phyloP scores from a whole-genome alignment of 2,797 vertebrate species.

The Tragopan temminckii region DNA sequence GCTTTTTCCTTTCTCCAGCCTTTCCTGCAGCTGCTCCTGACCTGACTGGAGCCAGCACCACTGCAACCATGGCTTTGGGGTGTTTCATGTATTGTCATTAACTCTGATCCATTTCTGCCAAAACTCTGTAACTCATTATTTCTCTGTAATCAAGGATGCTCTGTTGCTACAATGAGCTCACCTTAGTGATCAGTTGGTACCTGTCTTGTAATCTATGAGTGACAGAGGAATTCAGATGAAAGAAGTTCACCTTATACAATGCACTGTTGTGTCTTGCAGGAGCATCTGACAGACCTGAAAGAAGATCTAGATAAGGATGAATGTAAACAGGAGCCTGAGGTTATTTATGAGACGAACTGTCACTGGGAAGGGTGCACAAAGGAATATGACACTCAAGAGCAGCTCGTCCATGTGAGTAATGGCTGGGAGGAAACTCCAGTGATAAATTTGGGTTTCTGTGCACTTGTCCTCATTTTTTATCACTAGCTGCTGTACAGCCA shows the following conservation, averaged over 20 bases:
- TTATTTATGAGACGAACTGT: conserved; percentile 97
- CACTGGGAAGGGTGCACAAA: conserved; percentile 96
- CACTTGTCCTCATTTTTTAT: conserved; percentile 57
- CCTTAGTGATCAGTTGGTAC: conserved; percentile 30
- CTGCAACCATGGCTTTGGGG: neutral
- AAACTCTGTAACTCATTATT: conserved; percentile 29
- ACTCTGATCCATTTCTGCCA: neutral
- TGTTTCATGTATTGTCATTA: neutral
- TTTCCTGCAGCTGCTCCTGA: neutral
- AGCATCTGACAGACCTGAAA: conserved; percentile 91
- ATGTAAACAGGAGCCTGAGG: conserved; percentile 96
- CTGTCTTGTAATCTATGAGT: conserved; percentile 56
- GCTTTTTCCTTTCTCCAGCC: neutral
- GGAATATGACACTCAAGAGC: conserved; percentile 97
- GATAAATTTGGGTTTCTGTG: conserved; percentile 60
- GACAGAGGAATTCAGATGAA: conserved; percentile 52
- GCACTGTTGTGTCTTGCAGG: conserved; percentile 82
- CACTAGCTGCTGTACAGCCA: conserved; percentile 46
- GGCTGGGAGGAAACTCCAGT: conserved; percentile 47
- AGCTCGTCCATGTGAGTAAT: conserved; percentile 95
- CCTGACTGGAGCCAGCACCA: neutral
- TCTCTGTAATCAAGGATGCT: neutral
- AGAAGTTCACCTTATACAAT: conserved; percentile 47
- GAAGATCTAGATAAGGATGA: conserved; percentile 98
- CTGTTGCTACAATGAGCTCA: neutral